phyloP scores from a whole-genome alignment of 2,797 vertebrate genomes.

The Loris lydekkerianus region DNA sequence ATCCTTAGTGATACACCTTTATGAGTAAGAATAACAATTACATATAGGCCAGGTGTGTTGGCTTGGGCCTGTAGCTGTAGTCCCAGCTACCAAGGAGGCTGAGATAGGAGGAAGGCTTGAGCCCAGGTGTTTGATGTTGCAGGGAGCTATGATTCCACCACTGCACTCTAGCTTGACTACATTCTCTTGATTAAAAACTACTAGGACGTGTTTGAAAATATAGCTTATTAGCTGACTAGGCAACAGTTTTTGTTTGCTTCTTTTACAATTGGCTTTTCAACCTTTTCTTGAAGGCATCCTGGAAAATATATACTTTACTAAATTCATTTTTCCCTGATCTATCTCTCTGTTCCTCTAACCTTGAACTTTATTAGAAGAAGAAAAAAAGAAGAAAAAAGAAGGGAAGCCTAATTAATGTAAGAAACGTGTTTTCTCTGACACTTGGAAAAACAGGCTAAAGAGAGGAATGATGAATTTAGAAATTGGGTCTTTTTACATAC shows the following conservation, averaged over 20 bases:
- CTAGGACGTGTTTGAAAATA: slow-evolving; percentile 6
- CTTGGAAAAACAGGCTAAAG: slow-evolving; percentile 50
- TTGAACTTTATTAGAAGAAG: slow-evolving; percentile 12
- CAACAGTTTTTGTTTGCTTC: not conserved
- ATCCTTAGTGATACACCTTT: slow-evolving; percentile 40
- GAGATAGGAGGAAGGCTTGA: too few relatives aligned
- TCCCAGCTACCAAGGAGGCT: too few relatives aligned
- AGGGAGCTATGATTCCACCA: too few relatives aligned
- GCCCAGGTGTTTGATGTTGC: too few relatives aligned
- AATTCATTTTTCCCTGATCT: slow-evolving; percentile 15
- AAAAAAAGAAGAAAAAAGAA: slow-evolving; percentile 2
- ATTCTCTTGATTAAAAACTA: slow-evolving; percentile 25
- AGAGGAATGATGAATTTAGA: slow-evolving; percentile 62
- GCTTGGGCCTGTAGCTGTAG: too few relatives aligned
- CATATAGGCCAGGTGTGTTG: not conserved
- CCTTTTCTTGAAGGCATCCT: slow-evolving; percentile 61
- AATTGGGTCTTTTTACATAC: slow-evolving; percentile 55
- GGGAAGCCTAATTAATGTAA: not conserved
- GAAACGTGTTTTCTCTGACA: slow-evolving; percentile 46
- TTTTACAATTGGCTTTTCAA: slow-evolving; percentile 50
- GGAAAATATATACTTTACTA: slow-evolving; percentile 1
- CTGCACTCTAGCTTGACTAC: not conserved
- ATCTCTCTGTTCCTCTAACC: not conserved
- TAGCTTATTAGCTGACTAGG: not conserved
- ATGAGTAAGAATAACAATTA: slow-evolving; percentile 47